Percentiles rank a stretch among this genome's conserved stretches.
These are phyloP conservation scores for Oryzaephilus surinamensis DNA, from an alignment of 1,140 invertebrate species.

Conservation along the genomic window DNA sequence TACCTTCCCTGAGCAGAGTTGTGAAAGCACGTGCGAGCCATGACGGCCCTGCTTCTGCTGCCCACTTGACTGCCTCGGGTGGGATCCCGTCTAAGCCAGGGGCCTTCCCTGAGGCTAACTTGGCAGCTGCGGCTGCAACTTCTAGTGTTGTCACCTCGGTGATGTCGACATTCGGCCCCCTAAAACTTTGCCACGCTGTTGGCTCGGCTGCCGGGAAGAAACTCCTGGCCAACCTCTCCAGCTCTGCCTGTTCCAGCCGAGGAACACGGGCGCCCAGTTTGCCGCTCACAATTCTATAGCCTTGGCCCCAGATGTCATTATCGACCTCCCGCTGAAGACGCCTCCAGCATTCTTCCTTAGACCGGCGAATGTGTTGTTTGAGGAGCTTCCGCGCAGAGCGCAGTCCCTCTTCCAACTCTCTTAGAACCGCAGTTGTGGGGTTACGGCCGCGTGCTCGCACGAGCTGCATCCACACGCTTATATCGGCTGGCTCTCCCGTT, in stretches of 20 bases:
- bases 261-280: slow-evolving; percentile 9
- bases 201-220: slow-evolving; percentile 7
- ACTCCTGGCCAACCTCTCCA: slow-evolving; percentile 1
- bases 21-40: neutral
- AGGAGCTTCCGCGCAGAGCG: slow-evolving; percentile 9
- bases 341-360: slow-evolving; percentile 17
- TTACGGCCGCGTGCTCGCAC: neutral
- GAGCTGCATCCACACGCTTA: too few species aligned
- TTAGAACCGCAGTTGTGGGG: neutral
- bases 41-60: neutral
- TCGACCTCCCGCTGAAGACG: slow-evolving; percentile 17
- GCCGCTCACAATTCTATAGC: slow-evolving; percentile 22
- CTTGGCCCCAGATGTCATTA: slow-evolving; percentile 21
- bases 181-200: neutral
- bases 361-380: slow-evolving; percentile 9
- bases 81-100: slow-evolving; percentile 15
- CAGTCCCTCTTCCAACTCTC: neutral
- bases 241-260: slow-evolving; percentile 1
- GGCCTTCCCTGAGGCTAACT: slow-evolving; percentile 12
- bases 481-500: too few species aligned
- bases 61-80: slow-evolving; percentile 6
- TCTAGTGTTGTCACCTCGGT: slow-evolving; percentile 11
- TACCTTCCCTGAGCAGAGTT: neutral
- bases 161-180: neutral
- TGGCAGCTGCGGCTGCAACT: slow-evolving; percentile 1